phyloP scores from a whole-genome alignment of 2,888 invertebrate species.

The Patella depressa region DNA sequence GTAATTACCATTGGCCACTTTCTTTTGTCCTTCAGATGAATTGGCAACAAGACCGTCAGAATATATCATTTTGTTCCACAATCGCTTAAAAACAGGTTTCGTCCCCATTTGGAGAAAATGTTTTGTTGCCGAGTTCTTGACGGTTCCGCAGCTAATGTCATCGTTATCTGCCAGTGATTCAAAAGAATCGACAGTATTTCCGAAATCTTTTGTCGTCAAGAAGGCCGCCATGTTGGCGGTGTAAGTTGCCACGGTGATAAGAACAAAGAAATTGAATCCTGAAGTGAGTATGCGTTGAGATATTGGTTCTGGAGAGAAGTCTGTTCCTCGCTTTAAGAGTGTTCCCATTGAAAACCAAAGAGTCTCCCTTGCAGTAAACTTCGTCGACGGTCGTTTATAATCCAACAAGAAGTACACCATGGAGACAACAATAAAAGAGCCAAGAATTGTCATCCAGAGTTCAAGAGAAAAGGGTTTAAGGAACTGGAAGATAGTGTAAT shows the following conservation, averaged over 20 bases:
- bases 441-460: constrained; percentile 62
- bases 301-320: constrained; percentile 55
- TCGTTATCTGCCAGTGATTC: constrained; percentile 50
- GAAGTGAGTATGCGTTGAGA: constrained; percentile 61
- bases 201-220: constrained; percentile 57
- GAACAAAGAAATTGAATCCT: constrained; percentile 64
- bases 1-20: constrained; percentile 24
- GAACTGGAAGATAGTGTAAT: constrained; percentile 60
- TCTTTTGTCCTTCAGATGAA: constrained; percentile 20
- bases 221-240: constrained; percentile 66
- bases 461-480: constrained; percentile 58
- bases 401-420: constrained; percentile 54
- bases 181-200: constrained; percentile 50
- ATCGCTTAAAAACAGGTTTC: constrained; percentile 35
- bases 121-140: constrained; percentile 57
- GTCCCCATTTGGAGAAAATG: constrained; percentile 43
- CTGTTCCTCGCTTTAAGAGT: constrained; percentile 59
- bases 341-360: constrained; percentile 58
- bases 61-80: constrained; percentile 42
- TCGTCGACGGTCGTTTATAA: constrained; percentile 45
- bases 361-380: constrained; percentile 55
- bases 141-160: constrained; percentile 46
- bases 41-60: constrained; percentile 22
- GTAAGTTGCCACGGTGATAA: constrained; percentile 63
- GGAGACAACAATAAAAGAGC: constrained; percentile 52